These are phyloP conservation scores for Geopemphigus sp. DNA, from an alignment of 1,140 invertebrate species.

Conservation along the genomic window DNA sequence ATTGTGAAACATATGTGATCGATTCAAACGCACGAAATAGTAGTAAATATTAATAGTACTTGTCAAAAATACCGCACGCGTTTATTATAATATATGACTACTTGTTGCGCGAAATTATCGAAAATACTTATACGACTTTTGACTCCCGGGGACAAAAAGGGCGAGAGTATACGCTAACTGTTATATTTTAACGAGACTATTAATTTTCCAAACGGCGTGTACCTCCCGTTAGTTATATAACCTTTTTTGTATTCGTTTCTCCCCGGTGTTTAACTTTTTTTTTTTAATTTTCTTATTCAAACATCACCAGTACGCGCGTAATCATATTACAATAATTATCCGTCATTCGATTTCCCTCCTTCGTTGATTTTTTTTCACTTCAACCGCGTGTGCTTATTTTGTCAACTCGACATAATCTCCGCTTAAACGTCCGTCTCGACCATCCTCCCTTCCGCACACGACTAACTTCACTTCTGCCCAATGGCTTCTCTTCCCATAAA, in stretches of 20 bases:
- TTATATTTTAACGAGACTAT: not conserved
- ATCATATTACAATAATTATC: not conserved
- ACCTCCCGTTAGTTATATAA: too few relatives aligned
- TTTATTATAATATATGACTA: not conserved
- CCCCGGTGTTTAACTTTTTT: not conserved
- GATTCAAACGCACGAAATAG: too few relatives aligned
- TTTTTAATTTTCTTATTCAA: not conserved
- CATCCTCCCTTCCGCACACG: not conserved
- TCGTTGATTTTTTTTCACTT: not conserved
- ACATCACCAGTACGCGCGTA: not conserved
- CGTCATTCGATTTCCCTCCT: not conserved
- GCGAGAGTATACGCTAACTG: not conserved
- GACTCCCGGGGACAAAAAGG: not conserved
- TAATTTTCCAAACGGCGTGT: not conserved
- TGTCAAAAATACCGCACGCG: too few relatives aligned
- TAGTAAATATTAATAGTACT: too few relatives aligned
- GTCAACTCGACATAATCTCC: not conserved
- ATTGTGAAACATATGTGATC: too few relatives aligned
- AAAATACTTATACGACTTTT: not conserved
- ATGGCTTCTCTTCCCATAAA: not conserved
- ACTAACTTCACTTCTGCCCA: too few relatives aligned
- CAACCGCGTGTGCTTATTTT: not conserved
- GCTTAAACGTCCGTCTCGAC: not conserved
- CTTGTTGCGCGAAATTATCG: not conserved
- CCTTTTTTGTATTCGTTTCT: too few relatives aligned